phyloP scores from a whole-genome alignment of 53 echinoderm and acorn worm genomes.

The Echinometra lucunter region DNA sequence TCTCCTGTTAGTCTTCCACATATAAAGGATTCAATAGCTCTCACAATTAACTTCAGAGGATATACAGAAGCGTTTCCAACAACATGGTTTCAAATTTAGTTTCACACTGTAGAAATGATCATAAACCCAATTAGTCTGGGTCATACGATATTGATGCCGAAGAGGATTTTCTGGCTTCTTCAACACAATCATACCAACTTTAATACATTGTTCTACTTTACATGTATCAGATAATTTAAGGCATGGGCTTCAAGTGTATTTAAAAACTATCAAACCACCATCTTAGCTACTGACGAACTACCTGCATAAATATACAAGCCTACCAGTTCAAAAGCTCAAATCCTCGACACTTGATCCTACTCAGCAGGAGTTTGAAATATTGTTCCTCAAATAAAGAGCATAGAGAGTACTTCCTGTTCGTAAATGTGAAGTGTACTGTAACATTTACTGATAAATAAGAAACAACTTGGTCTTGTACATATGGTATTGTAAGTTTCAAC shows the following conservation, averaged over 20 bases:
- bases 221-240: not conserved
- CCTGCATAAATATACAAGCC: not conserved
- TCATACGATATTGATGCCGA: not conserved
- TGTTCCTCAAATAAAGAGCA: not conserved
- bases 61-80: not conserved
- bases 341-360: not conserved
- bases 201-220: not conserved
- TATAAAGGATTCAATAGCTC: not conserved
- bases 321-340: slow-evolving; percentile 27
- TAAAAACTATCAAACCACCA: not conserved
- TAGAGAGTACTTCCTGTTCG: slow-evolving; percentile 24
- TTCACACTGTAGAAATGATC: not conserved
- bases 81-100: not conserved
- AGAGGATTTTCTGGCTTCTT: not conserved
- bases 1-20: too few relatives aligned
- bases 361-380: slow-evolving; percentile 1
- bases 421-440: slow-evolving; percentile 31
- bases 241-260: not conserved
- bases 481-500: too few relatives aligned
- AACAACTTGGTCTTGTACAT: not conserved
- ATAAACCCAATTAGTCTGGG: not conserved
- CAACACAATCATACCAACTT: not conserved
- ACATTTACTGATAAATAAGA: not conserved
- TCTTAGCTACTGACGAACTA: not conserved
- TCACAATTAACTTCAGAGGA: not conserved